These are phyloP conservation scores for Alexandromys fortis DNA, from an alignment of 2,113 vertebrate genomes.

Conservation along the genomic window DNA sequence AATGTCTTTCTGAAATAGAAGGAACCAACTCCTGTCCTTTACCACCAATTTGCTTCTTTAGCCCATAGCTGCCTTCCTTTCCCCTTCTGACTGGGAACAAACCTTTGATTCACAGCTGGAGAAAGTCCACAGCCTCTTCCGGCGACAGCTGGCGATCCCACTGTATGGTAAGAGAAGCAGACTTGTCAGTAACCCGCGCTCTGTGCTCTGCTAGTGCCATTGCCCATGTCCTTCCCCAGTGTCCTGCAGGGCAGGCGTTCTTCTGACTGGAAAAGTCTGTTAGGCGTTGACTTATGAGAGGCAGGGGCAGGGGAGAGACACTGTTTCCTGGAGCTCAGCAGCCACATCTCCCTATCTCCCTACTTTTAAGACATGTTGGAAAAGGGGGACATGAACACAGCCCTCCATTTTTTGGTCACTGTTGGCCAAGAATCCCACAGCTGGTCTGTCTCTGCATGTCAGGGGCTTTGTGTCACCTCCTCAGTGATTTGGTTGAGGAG, in stretches of 20 bases:
- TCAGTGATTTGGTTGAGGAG: not conserved
- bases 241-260: not conserved
- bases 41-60: slow-evolving; percentile 81
- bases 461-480: not conserved
- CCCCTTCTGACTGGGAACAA: slow-evolving; percentile 92
- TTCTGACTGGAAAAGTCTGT: not conserved
- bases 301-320: not conserved
- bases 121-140: slow-evolving; percentile 94
- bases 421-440: not conserved
- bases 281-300: not conserved
- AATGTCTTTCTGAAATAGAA: slow-evolving; percentile 46
- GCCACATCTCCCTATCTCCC: not conserved
- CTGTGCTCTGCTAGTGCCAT: not conserved
- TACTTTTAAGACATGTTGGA: not conserved
- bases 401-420: not conserved
- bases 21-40: slow-evolving; percentile 59
- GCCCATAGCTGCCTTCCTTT: slow-evolving; percentile 92
- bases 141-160: slow-evolving; percentile 94
- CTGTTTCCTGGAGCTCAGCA: too few species aligned
- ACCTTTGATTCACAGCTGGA: slow-evolving; percentile 92
- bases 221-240: not conserved
- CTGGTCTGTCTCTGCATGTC: not conserved
- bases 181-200: not conserved
- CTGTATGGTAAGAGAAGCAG: slow-evolving; percentile 90
- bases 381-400: not conserved